phyloP scores from a whole-genome alignment of 2,888 invertebrate species.

The Dryobotodes eremita region DNA sequence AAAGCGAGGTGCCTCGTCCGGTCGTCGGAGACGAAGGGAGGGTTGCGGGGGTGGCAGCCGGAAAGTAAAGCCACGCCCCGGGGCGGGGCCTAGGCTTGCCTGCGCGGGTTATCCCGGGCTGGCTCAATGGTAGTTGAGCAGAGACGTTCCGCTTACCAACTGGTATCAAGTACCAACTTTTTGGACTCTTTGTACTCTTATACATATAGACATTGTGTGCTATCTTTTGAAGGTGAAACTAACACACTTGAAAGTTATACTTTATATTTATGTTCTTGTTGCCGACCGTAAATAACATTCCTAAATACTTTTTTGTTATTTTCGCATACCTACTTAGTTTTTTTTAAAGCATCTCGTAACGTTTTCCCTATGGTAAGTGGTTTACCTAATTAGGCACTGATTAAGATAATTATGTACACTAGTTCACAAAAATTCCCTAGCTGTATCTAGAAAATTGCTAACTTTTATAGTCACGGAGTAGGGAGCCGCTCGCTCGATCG shows the following conservation, averaged over 20 bases:
- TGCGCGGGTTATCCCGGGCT: conserved; percentile 71
- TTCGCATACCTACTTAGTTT: not conserved
- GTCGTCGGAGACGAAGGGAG: conserved; percentile 72
- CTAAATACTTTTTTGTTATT: conserved; percentile 1
- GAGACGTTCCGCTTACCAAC: conserved; percentile 45
- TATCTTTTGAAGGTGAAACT: conserved; percentile 57
- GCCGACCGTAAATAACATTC: conserved; percentile 5
- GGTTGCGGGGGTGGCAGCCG: conserved; percentile 66
- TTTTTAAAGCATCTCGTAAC: not conserved
- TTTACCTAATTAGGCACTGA: not conserved
- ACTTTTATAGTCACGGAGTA: not conserved
- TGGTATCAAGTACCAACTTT: conserved; percentile 52
- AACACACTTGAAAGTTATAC: conserved; percentile 42
- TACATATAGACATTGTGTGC: conserved; percentile 30
- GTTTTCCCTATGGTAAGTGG: not conserved
- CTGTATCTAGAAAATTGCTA: too few relatives aligned
- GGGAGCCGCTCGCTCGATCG: too few relatives aligned
- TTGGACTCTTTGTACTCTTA: conserved; percentile 52
- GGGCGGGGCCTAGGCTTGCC: conserved; percentile 75
- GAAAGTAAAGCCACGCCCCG: conserved; percentile 73
- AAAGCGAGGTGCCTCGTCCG: conserved; percentile 86
- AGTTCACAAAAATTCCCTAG: too few relatives aligned
- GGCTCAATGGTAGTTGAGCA: conserved; percentile 54
- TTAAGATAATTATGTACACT: not conserved
- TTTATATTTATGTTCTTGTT: conserved; percentile 23